These are phyloP conservation scores for Vireo griseus DNA, from an alignment of 2,797 vertebrate species.

Conservation along the genomic window DNA sequence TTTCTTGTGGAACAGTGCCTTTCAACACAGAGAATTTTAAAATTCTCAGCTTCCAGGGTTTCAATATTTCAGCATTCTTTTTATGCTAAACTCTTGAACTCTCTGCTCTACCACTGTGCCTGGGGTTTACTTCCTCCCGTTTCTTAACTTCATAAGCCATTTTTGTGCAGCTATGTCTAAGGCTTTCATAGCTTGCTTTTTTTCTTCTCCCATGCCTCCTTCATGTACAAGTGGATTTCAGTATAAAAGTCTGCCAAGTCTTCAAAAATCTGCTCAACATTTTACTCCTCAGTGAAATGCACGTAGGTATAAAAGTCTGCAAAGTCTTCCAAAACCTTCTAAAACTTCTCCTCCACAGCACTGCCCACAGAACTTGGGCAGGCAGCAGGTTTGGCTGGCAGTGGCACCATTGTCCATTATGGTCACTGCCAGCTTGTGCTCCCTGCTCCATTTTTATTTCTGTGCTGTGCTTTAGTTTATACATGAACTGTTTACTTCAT, in stretches of 20 bases:
- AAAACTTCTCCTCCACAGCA: background rate
- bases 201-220: background rate
- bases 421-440: background rate
- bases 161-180: background rate
- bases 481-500: background rate
- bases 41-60: too few species aligned
- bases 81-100: background rate
- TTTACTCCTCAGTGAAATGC: background rate
- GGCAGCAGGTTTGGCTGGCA: background rate
- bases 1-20: too few species aligned
- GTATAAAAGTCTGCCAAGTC: background rate
- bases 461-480: background rate
- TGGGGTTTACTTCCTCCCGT: background rate
- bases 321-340: background rate
- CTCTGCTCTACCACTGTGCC: background rate
- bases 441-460: background rate
- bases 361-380: background rate
- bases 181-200: background rate
- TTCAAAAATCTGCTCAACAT: background rate
- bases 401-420: background rate
- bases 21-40: too few species aligned
- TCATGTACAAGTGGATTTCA: background rate
- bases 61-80: background rate
- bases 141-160: background rate
- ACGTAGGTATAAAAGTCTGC: background rate